Evolutionary conservation across 2,888 invertebrate species (phyloP), one percentile per base, ranked within the genome.

Genomic region (Eulithis prunata): DNA sequence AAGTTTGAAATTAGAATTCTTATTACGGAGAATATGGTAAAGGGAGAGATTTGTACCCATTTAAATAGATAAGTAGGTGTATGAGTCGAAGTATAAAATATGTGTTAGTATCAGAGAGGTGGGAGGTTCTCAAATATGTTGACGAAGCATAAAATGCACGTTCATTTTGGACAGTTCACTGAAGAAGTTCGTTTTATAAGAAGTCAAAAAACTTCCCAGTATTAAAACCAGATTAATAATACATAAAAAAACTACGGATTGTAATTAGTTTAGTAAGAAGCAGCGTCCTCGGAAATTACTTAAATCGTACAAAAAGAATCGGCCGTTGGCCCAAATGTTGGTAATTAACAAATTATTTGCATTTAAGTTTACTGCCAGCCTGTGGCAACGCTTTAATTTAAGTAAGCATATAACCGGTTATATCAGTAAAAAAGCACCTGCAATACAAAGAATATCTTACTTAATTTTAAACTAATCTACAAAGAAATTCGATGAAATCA

Each of bases 311-410:
- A 58, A 41, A 62, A 45, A 13, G 28, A 71, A 63, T 57, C 43
- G 21, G 45, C 38, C 55, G 32, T 68, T 64, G 71, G 68, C 73
- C 70, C 55, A 60, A 71, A 72, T 71, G 45, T 70, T 65, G 54
- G 69, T 68, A 70, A 77, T 74, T 75, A 75, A 71, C 71, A 68
- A 69, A 72, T 72, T 70, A 74, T 73, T 74, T 77, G 69, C 75
- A 75, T 75, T 56, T 68, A 71, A 71, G 57, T 66, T 72, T 66
- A 71, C 64, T 59, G 68, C 49, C 57, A 56, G 36, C 43, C 36
- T 32, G 13, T 45, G 54, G 59, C 53, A 52, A 41, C 28, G 54
- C 36, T 61, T 57, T 51, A 55, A 55, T 49, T 57, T 51, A 51
- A 51, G 54, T 61, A 47, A 56, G 47, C n/a, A 28, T n/a, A 52